phyloP scores from a whole-genome alignment of 2,797 vertebrate species.

The Lates japonicus region DNA sequence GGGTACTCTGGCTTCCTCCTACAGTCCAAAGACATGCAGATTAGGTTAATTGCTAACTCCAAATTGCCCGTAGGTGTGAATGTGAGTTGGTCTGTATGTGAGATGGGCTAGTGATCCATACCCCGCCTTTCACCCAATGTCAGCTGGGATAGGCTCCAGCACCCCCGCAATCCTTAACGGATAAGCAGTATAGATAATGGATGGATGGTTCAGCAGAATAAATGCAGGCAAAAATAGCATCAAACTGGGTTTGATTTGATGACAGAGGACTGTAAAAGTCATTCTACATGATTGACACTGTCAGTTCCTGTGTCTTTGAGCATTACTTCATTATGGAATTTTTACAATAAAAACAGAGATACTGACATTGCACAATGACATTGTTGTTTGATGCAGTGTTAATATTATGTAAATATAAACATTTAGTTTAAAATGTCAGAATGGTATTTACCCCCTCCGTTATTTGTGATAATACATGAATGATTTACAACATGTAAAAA shows the following conservation, averaged over 20 bases:
- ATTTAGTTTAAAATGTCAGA: slow-evolving; percentile 1
- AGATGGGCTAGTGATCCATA: too few relatives aligned
- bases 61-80: too few relatives aligned
- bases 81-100: too few relatives aligned
- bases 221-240: background rate
- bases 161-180: too few relatives aligned
- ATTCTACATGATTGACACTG: background rate
- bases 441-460: background rate
- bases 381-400: background rate
- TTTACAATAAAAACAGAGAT: background rate
- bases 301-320: background rate
- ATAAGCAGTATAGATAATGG: too few relatives aligned
- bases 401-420: background rate
- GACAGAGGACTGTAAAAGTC: background rate
- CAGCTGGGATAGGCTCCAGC: too few relatives aligned
- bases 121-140: too few relatives aligned
- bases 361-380: background rate
- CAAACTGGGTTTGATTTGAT: background rate
- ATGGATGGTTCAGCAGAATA: too few relatives aligned
- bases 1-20: too few relatives aligned
- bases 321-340: background rate
- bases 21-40: too few relatives aligned
- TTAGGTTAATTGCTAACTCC: too few relatives aligned
- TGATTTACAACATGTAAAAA: background rate
- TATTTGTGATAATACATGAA: slow-evolving; percentile 1